Evolutionary conservation across 1,140 invertebrate genomes (phyloP), one percentile per base, ranked within the genome.

Genomic region (Calliopsis andreniformis): DNA sequence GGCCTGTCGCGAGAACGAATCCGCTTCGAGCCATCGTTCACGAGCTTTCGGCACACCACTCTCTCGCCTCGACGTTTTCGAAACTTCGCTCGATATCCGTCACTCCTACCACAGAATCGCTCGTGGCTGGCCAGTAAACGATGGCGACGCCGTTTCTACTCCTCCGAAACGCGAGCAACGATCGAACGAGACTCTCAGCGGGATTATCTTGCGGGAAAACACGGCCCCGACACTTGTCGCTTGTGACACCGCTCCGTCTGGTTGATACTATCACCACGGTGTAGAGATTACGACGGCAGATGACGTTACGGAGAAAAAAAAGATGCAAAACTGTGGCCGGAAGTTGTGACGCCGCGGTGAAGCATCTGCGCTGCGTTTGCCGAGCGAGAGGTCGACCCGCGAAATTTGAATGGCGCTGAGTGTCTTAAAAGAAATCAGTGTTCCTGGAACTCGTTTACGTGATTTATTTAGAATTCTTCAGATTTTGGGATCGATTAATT

Each of bases 201-300:
- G 18, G 49, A 1, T 18, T 35, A 47, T 56, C 35, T 10, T 67
- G 56, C 28, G 2, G 0, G 10, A 20, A 43, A 47, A 67, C 53
- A 5, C n/a, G 49, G 14, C n/a, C 35, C 35, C 51, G 39, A 47
- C 63, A 51, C 35, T 61, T n/a, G 55, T 12, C 43, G 32, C 66
- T 69, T 59, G 14, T 59, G 43, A 68, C 53, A 59, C 73, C 35
- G 53, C 53, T 68, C 25, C 12, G 16, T 30, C 55, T 68, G 23
- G 32, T 69, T 56, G 64, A 10, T 43, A 76, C 73, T 76, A 51
- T 68, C 66, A 51, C 64, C 73, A 76, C 66, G 66, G 66, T 76
- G 53, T 69, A 76, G 59, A 23, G 73, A 69, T 76, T 76, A 68
- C 73, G 43, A 69, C 55, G 72, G 55, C 73, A 69, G 55, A 53